A percentile compares a stretch with the other conserved stretches of the same genome.
These are phyloP conservation scores for Falco novaeseelandiae DNA, from an alignment of 2,797 vertebrate genomes.

Conservation along the genomic window DNA sequence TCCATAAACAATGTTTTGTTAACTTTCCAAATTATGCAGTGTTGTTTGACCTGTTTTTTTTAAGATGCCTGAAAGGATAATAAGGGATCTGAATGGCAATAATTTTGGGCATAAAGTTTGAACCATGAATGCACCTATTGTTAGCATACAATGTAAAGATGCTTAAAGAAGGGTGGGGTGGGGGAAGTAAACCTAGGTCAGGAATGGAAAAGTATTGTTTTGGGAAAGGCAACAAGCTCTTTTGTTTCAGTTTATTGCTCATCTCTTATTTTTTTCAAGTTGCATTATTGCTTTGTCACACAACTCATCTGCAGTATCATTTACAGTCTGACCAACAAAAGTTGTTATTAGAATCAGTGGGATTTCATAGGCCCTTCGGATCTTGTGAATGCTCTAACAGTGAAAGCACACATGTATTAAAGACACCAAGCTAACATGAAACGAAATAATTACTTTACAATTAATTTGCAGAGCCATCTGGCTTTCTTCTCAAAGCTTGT, in stretches of 20 bases:
- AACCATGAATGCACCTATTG: slow-evolving; percentile 64
- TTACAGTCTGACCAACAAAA: slow-evolving; percentile 22
- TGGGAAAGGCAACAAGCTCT: slow-evolving; percentile 9
- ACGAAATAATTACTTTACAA: not conserved
- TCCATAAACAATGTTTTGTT: slow-evolving; percentile 60
- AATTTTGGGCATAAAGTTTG: slow-evolving; percentile 70
- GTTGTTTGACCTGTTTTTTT: slow-evolving; percentile 64
- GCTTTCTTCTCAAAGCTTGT: slow-evolving; percentile 6
- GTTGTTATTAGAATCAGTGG: slow-evolving; percentile 18
- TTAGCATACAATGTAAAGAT: slow-evolving; percentile 52
- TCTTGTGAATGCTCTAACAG: not conserved
- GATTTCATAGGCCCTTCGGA: slow-evolving; percentile 10
- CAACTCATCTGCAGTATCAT: slow-evolving; percentile 21
- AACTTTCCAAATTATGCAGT: slow-evolving; percentile 66
- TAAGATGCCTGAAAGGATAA: slow-evolving; percentile 65
- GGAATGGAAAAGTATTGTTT: slow-evolving; percentile 50
- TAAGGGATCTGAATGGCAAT: slow-evolving; percentile 66
- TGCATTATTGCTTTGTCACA: slow-evolving; percentile 17
- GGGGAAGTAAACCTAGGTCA: slow-evolving; percentile 27
- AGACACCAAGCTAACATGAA: not conserved
- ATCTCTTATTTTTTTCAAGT: slow-evolving; percentile 25
- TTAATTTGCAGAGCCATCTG: slow-evolving; percentile 9
- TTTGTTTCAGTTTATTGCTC: slow-evolving; percentile 28
- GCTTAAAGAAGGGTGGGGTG: not conserved
- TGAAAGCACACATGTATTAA: not conserved